Evolutionary conservation across 2,113 vertebrate species (phyloP), one percentile per base, ranked within the genome.

Genomic region (Anolis sagrei): DNA sequence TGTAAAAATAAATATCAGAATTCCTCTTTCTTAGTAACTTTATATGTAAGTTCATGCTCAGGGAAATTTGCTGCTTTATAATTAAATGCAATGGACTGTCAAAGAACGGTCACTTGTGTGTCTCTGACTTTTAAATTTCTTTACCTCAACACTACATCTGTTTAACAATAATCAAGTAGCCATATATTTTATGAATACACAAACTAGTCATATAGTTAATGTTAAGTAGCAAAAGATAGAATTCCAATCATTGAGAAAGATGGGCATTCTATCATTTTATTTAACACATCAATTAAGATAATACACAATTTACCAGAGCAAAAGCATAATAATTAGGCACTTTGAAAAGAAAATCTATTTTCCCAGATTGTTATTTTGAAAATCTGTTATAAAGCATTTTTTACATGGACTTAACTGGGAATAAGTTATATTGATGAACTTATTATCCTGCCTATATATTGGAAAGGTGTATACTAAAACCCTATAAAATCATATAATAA

Each of bases 71-170:
- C 73, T 18, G 1, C 0, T 27, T 0, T 83, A 79, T 54, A 74
- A 76, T 68, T 9, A 32, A 36, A 68, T n/a, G 14, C 68, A 13
- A 1, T 68, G 44, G 10, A 0, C 0, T 23, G 21, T 11, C 2
- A 27, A 85, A 0, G 5, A 75, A 76, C 0, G 29, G 29, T n/a
- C 34, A 32, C 1, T 44, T 4, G 7, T 0, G 0, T 13, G 5
- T 11, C 64, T 44, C 54, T 39, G 8, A 58, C 23, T 29, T 48
- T 32, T 39, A 76, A 83, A 44, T 11, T 34, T 72, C 72, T 29
- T 34, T 80, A 58, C 36, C 34, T 75, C 14, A 64, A 32, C 6
- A 16, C 54, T 58, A 3, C 58, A 6, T 3, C 1, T 36, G n/a
- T 84, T 51, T 39, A 25, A 44, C 80, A 54, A 68, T 9, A 82